A percentile compares a stretch with the other conserved stretches of the same genome.
Evolutionary conservation across 2,888 invertebrate species (phyloP).

Genomic region (Archips xylosteana): DNA sequence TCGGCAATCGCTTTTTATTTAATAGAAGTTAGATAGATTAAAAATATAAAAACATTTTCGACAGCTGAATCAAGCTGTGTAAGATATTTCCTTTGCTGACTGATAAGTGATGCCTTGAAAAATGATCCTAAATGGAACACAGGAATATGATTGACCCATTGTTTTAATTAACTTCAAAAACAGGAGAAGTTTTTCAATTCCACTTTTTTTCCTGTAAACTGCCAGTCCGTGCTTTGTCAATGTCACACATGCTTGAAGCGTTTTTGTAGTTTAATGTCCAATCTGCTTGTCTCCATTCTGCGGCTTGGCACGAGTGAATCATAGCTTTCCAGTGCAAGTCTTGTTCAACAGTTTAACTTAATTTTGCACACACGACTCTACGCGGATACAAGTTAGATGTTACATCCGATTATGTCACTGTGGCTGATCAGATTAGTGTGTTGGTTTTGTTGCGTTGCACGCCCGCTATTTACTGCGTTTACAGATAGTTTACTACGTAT

Average conservation of each 20-base stretch:
- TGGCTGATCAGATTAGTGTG: slow-evolving; percentile 33
- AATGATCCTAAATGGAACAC: no score
- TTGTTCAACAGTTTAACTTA: slow-evolving; percentile 25
- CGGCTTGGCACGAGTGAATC: slow-evolving; percentile 6
- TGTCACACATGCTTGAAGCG: not conserved
- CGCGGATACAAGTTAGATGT: slow-evolving; percentile 22
- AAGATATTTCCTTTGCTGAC: no score
- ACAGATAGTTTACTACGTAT: not conserved
- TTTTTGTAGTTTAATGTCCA: not conserved
- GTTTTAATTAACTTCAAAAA: no score
- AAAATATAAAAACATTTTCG: no score
- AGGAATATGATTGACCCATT: no score
- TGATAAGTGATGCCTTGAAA: no score
- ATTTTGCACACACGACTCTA: slow-evolving; percentile 33
- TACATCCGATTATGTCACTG: slow-evolving; percentile 37
- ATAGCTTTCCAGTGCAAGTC: slow-evolving; percentile 16
- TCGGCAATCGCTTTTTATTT: no score
- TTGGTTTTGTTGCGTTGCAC: slow-evolving; percentile 20
- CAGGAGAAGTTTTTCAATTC: no score
- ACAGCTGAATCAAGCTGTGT: no score
- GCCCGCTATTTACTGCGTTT: not conserved
- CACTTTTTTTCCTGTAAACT: no score
- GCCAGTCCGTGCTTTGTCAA: not conserved
- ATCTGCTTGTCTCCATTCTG: slow-evolving; percentile 2
- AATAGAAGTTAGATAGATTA: no score